Evolutionary conservation across 2,888 invertebrate species (phyloP).

Genomic region (Ferdinandea cuprea): DNA sequence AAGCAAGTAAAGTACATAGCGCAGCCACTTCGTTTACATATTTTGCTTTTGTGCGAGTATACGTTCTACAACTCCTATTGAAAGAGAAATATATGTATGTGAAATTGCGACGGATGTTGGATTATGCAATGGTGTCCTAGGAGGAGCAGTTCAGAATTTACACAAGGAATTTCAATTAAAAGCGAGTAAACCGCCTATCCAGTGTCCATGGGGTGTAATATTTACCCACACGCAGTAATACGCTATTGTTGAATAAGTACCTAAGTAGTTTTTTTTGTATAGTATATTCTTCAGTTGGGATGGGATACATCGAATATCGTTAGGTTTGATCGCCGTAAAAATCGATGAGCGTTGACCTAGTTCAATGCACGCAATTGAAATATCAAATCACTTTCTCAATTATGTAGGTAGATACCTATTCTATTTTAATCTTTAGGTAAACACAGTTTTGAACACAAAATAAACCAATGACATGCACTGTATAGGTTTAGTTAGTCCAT

Average conservation of each 20-base stretch:
- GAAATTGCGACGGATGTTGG: conserved; percentile 63
- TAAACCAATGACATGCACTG: not conserved
- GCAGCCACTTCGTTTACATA: too few relatives aligned
- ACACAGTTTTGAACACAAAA: not conserved
- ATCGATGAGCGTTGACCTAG: conserved; percentile 74
- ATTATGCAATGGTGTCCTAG: conserved; percentile 74
- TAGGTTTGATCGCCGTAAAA: conserved; percentile 63
- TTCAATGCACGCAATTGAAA: conserved; percentile 72
- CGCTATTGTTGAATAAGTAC: conserved; percentile 26
- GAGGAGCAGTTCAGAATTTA: conserved; percentile 52
- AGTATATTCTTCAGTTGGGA: conserved; percentile 37
- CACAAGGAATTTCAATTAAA: conserved; percentile 69
- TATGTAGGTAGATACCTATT: conserved; percentile 31
- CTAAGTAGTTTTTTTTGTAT: conserved; percentile 27
- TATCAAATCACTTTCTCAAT: conserved; percentile 67
- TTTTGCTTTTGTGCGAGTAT: too few relatives aligned
- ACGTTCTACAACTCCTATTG: not conserved
- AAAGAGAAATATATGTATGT: conserved; percentile 14
- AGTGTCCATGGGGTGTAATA: conserved; percentile 38
- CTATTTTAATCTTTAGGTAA: not conserved
- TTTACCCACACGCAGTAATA: conserved; percentile 32
- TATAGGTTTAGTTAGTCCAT: too few relatives aligned
- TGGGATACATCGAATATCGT: conserved; percentile 20
- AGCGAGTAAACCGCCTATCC: conserved; percentile 17
- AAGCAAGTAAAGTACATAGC: too few relatives aligned